phyloP scores from a whole-genome alignment of 2,113 vertebrate species.

The Boulengerochromis microlepis region DNA sequence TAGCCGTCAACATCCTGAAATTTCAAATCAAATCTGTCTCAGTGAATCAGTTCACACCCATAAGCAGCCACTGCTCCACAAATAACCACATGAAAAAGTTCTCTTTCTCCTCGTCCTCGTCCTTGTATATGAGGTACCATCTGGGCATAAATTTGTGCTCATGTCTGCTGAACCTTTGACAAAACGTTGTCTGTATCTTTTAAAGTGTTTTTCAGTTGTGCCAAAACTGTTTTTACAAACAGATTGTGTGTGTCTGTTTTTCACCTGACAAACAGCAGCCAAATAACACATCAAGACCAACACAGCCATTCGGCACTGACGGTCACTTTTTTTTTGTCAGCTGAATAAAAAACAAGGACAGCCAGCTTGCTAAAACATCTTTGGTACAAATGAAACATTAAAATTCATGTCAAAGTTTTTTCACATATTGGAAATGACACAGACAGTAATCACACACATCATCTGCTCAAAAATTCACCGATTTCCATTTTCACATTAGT shows the following conservation, averaged over 20 bases:
- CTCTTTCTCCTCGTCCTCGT: not conserved
- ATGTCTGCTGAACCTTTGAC: not conserved
- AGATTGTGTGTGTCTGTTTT: not conserved
- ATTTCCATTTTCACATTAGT: not conserved
- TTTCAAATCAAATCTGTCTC: not conserved
- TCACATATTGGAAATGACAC: not conserved
- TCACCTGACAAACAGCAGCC: not conserved
- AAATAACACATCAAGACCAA: not conserved
- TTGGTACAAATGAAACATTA: not conserved
- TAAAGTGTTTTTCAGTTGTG: accelerated
- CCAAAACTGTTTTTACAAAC: not conserved
- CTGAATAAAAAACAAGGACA: not conserved
- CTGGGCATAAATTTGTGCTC: not conserved
- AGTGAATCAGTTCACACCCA: accelerated
- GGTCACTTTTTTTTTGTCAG: not conserved
- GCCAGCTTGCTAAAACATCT: not conserved
- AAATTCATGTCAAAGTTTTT: not conserved
- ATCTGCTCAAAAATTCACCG: accelerated
- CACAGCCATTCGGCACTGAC: not conserved
- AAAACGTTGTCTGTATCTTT: not conserved
- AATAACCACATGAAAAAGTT: not conserved
- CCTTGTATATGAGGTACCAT: accelerated
- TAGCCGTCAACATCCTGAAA: not conserved
- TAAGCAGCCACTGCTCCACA: not conserved
- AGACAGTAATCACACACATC: not conserved